phyloP scores from a whole-genome alignment of 2,888 invertebrate genomes.

The Odontothrips loti region DNA sequence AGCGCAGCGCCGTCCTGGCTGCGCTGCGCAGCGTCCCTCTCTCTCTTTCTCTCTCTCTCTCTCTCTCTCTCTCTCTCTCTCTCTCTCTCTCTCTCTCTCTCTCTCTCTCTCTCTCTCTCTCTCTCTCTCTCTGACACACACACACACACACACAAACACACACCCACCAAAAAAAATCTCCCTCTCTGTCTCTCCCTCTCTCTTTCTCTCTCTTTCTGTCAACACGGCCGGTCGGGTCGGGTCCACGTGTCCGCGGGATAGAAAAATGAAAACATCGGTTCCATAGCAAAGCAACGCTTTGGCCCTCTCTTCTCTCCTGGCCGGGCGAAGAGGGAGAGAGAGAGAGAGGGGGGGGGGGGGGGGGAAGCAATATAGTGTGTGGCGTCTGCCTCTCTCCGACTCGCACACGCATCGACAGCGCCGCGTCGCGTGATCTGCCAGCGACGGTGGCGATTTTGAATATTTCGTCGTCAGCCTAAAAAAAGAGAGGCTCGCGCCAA shows the following conservation, averaged over 20 bases:
- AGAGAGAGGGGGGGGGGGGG: too few species aligned
- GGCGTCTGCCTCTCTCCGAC: too few species aligned
- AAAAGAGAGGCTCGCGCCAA: too few species aligned
- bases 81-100: neutral
- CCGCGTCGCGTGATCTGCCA: too few species aligned
- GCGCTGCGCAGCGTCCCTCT: too few species aligned
- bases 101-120: neutral
- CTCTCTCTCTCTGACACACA: too few species aligned
- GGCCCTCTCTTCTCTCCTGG: too few species aligned
- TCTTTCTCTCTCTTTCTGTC: neutral
- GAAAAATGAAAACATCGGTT: conserved; percentile 8
- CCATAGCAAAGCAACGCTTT: neutral
- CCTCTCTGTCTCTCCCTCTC: neutral
- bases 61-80: neutral
- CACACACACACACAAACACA: too few species aligned
- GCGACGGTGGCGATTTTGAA: neutral
- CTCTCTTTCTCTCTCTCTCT: neutral
- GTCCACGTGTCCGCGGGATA: neutral
- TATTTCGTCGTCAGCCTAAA: neutral
- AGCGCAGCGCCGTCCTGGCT: too few species aligned
- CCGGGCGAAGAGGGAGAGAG: too few species aligned
- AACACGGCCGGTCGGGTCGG: neutral
- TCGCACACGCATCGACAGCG: too few species aligned
- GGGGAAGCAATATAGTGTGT: neutral
- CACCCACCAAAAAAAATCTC: too few species aligned